These are phyloP conservation scores for Steatocranus sp. DNA, from an alignment of 2,797 vertebrate genomes.

Conservation along the genomic window DNA sequence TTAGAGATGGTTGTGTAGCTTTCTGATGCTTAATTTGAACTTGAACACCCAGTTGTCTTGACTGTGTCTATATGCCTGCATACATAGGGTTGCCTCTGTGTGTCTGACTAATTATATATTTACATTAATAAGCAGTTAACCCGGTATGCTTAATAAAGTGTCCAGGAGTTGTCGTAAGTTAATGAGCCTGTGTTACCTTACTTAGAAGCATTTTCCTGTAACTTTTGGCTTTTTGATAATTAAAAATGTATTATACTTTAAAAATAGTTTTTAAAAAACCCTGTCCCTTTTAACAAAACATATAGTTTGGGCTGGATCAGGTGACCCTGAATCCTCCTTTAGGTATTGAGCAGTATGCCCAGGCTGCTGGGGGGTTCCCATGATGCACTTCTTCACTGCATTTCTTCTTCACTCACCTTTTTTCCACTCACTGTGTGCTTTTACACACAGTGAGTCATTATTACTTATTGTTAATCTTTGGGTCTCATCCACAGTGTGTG, in stretches of 20 bases:
- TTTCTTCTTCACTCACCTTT: background rate
- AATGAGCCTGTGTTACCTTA: background rate
- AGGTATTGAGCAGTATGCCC: background rate
- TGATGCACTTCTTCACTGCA: background rate
- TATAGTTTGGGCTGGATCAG: background rate
- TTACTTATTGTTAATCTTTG: background rate
- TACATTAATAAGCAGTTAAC: background rate
- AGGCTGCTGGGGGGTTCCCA: background rate
- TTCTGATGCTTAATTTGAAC: background rate
- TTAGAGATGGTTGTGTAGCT: background rate
- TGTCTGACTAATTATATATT: background rate
- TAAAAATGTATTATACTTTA: accelerated
- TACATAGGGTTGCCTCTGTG: background rate
- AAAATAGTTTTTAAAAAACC: background rate
- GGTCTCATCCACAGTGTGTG: accelerated
- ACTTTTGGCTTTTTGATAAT: accelerated
- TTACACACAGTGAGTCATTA: background rate
- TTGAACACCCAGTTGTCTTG: background rate
- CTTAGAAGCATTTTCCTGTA: background rate
- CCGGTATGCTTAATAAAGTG: background rate
- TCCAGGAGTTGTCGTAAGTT: background rate
- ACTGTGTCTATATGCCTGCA: background rate
- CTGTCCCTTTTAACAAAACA: background rate
- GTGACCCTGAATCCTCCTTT: background rate
- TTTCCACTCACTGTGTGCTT: accelerated